Evolutionary conservation across 2,113 vertebrate genomes (phyloP), one percentile per base, ranked within the genome.

Genomic region (Herpetotheres cachinnans): DNA sequence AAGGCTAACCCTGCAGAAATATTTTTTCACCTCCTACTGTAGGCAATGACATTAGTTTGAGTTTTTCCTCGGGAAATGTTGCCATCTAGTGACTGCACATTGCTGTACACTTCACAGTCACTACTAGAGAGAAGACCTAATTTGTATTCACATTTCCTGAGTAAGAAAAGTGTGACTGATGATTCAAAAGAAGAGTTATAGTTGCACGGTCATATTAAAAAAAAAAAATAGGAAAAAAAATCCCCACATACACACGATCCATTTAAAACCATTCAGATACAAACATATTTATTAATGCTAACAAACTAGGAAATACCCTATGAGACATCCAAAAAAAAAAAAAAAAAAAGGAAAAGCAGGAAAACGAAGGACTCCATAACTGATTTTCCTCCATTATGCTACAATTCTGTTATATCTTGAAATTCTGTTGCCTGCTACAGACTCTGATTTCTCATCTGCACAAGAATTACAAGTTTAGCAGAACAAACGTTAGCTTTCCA

Each of bases 61-160:
- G 2, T 58, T 83, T 92, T 94, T 49, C 72, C 78, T 87, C 63
- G 0, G 89, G 79, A 87, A 87, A 97, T 25, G 83, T 90, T 97
- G 95, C 97, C 97, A 97, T 86, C 97, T 97, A 96, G 83, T 78
- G 97, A 67, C 62, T 56, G 36, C 27, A 26, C 4, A 0, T 18
- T 30, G 30, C 61, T 55, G 14, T 14, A 36, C 47, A 42, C 26
- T 3, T 20, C 52, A 50, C 52, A 44, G 2, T 4, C 12, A 1
- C 49, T 66, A 10, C 44, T 0, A 16, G 16, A 84, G 34, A 26
- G 12, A 49, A n/a, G 61, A 67, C 44, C 21, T 36, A 6, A 27
- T 42, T 13, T 9, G 3, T 14, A 61, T 20, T 47, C 40, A 13
- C 1, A 0, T 52, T 49, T 82, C 67, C 27, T 0, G 8, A 87